These are phyloP conservation scores for Cacatua alba DNA, from an alignment of 2,113 vertebrate genomes.

Conservation along the genomic window DNA sequence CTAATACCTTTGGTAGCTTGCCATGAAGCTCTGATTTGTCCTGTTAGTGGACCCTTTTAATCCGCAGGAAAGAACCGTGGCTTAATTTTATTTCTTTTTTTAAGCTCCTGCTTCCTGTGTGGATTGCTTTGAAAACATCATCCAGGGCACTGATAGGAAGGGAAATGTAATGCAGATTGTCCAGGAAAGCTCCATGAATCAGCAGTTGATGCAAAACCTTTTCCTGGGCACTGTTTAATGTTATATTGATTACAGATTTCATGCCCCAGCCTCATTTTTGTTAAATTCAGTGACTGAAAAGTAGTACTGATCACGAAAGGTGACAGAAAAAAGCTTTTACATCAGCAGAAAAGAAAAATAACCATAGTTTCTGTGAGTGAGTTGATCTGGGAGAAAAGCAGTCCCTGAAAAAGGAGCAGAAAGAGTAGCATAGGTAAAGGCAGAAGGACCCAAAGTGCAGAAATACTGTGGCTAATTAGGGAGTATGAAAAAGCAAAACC, in stretches of 20 bases:
- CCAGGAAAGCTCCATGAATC: conserved; percentile 37
- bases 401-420: background rate
- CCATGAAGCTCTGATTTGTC: background rate
- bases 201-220: conserved; percentile 24
- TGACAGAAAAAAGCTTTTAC: background rate
- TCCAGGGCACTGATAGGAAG: background rate
- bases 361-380: background rate
- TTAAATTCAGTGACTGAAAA: background rate
- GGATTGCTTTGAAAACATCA: background rate
- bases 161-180: background rate
- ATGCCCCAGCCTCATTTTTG: background rate
- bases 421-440: background rate
- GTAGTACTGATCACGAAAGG: background rate
- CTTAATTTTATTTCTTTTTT: background rate
- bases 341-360: background rate
- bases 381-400: background rate
- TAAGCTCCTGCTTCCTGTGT: background rate
- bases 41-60: background rate
- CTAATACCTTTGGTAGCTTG: background rate
- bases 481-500: background rate
- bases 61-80: background rate
- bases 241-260: background rate
- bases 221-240: background rate
- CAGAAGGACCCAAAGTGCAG: background rate
- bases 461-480: background rate